Conservation (phyloP, 2,113 vertebrate species). For the Gorsachius goisagi region DNA sequence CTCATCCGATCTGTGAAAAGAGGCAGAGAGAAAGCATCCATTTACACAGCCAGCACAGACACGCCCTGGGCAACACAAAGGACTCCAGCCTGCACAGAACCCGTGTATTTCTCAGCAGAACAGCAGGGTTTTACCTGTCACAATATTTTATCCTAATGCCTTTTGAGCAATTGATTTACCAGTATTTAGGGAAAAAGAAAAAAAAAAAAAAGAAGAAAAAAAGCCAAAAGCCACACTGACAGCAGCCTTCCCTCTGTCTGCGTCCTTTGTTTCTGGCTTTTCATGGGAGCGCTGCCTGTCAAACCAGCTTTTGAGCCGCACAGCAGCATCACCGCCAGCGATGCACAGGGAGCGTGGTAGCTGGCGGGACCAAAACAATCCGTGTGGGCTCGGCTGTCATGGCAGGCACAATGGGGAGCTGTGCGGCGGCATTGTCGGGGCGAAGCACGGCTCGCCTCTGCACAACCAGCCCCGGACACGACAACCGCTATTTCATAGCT, state of each 20-base stretch:
- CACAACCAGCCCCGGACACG: background rate
- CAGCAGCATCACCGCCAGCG: constrained; percentile 27
- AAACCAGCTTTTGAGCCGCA: constrained; percentile 36
- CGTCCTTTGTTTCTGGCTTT: constrained; percentile 38
- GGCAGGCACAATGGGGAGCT: constrained; percentile 47
- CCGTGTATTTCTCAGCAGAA: background rate
- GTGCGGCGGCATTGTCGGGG: background rate
- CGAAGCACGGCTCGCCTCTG: background rate
- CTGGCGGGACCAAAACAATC: constrained; percentile 2
- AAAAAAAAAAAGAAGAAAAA: no score
- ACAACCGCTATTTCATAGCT: background rate
- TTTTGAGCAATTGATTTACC: background rate
- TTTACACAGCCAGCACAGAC: constrained; percentile 24
- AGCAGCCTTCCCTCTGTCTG: background rate
- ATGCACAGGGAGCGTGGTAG: background rate
- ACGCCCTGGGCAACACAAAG: constrained; percentile 51
- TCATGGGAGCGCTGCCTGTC: background rate
- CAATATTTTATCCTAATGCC: background rate
- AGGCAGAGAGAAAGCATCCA: constrained; percentile 24
- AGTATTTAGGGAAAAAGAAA: background rate
- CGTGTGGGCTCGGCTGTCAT: constrained; percentile 9
- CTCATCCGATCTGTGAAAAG: background rate
- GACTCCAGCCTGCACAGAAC: background rate
- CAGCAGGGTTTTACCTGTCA: background rate
- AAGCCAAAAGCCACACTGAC: background rate